Evolutionary conservation across 2,113 vertebrate species (phyloP).

Genomic region (Podarcis muralis): DNA sequence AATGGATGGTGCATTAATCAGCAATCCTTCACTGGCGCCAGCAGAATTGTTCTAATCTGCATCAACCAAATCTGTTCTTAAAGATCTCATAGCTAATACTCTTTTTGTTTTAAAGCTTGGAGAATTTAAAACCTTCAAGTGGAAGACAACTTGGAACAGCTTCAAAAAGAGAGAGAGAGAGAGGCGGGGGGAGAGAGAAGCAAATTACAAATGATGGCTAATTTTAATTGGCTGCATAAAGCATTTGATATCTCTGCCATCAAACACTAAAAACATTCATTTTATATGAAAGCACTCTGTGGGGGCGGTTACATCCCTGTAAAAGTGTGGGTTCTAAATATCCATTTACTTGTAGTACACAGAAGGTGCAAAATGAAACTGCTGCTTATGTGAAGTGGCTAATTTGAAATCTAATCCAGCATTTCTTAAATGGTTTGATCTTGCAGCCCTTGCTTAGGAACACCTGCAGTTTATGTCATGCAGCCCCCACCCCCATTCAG

Average conservation of each 20-base stretch:
- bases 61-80: neutral
- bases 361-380: constrained; percentile 27
- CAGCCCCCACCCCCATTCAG: constrained; percentile 53
- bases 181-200: neutral
- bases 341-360: constrained; percentile 10
- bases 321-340: neutral
- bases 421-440: constrained; percentile 24
- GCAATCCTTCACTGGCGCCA: neutral
- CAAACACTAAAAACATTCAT: neutral
- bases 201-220: neutral
- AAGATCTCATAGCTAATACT: neutral
- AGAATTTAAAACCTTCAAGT: neutral
- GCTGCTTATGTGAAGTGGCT: constrained; percentile 35
- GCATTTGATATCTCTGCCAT: neutral
- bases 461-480: constrained; percentile 69
- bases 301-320: neutral
- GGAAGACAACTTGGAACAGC: neutral
- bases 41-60: neutral
- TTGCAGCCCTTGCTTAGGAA: constrained; percentile 57
- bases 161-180: neutral
- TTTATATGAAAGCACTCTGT: neutral
- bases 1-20: neutral
- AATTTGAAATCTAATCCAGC: constrained; percentile 50
- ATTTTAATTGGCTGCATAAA: neutral
- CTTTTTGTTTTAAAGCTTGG: neutral